Percentiles rank a stretch among this genome's conserved stretches.
Conservation (phyloP, 2,113 vertebrate species). For the Tauraco erythrolophus region DNA sequence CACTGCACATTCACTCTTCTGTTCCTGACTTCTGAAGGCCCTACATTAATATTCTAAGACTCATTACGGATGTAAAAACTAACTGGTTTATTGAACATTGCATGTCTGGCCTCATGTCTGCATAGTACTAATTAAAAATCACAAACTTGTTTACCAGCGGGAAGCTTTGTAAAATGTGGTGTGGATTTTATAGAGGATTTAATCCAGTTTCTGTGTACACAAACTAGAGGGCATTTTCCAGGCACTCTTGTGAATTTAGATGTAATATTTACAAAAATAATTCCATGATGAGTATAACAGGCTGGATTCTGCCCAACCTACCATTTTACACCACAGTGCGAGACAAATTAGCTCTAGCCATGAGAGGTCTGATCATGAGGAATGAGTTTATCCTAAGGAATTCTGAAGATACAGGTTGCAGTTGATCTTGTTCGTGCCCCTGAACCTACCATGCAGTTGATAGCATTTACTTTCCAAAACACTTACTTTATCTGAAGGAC, state of each 20-base stretch:
- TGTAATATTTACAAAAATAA: background rate
- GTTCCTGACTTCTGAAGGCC: constrained; percentile 62
- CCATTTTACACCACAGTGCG: background rate
- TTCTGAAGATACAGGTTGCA: background rate
- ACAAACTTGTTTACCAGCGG: constrained; percentile 48
- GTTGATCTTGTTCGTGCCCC: background rate
- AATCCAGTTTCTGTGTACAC: background rate
- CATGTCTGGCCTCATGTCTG: constrained; percentile 67
- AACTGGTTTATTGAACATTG: constrained; percentile 72
- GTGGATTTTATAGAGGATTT: constrained; percentile 52
- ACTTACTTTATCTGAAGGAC: background rate
- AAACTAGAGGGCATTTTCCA: background rate
- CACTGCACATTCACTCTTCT: constrained; percentile 26
- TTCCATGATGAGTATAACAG: background rate
- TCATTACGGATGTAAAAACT: constrained; percentile 70
- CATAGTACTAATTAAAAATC: constrained; percentile 70
- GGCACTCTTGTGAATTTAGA: background rate
- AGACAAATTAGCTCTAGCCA: background rate
- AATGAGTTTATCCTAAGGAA: background rate
- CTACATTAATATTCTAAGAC: constrained; percentile 69
- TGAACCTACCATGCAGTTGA: background rate
- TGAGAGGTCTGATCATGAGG: background rate
- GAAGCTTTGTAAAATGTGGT: constrained; percentile 28
- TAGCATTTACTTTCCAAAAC: background rate
- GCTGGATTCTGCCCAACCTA: background rate